Conservation (phyloP, 64 coral and sea anemone species). For the Exaiptasia diaphana region DNA sequence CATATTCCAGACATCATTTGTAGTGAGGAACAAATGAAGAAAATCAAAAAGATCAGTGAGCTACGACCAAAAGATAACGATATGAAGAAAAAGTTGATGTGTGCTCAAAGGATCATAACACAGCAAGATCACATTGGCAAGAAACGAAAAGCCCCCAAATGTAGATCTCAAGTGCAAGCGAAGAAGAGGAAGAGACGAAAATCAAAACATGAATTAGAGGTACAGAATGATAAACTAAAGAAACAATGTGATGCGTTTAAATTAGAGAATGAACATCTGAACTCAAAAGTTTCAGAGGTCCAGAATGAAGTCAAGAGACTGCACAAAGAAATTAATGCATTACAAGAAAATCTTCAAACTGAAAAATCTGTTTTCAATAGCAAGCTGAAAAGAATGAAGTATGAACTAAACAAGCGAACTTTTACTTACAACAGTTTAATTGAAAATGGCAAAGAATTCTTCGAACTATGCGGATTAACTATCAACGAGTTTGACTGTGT, state of each 20-base stretch:
- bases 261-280: conserved; percentile 16
- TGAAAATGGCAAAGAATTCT: neutral
- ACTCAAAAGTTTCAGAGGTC: neutral
- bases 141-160: conserved; percentile 16
- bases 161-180: neutral
- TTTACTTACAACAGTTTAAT: conserved; percentile 4
- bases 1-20: conserved; percentile 22
- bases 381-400: neutral
- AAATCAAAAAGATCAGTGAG: neutral
- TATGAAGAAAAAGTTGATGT: neutral
- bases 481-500: conserved; percentile 41
- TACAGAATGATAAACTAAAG: neutral
- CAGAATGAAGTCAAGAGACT: neutral
- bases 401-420: neutral
- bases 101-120: neutral
- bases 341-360: conserved; percentile 34
- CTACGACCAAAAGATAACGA: neutral
- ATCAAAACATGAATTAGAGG: neutral
- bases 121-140: neutral
- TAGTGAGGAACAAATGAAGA: neutral
- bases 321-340: neutral
- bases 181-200: neutral
- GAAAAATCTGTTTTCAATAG: neutral
- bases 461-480: conserved; percentile 12
- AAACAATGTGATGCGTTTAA: neutral